Base-by-base conservation (phyloP, 2,797 vertebrate genomes). In the Martes flavigula region DNA sequence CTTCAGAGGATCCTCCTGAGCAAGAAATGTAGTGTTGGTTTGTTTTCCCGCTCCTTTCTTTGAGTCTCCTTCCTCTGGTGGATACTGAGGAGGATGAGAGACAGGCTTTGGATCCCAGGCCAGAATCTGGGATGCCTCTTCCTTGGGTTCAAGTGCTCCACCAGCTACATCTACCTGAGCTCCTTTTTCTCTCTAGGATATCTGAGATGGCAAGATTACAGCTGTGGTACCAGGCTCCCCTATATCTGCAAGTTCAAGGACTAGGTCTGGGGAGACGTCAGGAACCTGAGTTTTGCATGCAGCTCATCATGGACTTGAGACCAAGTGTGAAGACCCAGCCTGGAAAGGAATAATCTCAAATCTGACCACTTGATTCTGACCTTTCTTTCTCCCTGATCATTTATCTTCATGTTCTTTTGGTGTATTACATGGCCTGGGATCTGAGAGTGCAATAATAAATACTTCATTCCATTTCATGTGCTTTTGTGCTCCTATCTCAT, bases 201-300 rank as follows among this genome's bases (percentile, higher is more conserved):
- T 82, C 38, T 89, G 48, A 91, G 7, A 66, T 97, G 94, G 95
- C 75, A 30, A 94, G 79, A 72, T 46, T 91, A 81, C 70, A 40
- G 25, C 84, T 97, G 95, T 27, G 4, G 20, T 17, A 0, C 0
- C 1, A 18, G 0, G 3, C 35, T 97, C 56, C 95, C 95, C 51
- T 97, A 91, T 48, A 0, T 96, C 83, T 97, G 94, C 83, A 95
- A 96, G 27, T 93, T 97, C 83, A 87, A 77, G 30, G 15, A 1
- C 27, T 93, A 83, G 18, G 15, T 20, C 25, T 27, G 17, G 17
- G 58, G 48, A 7, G 17, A 46, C 27, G 0, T 46, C 25, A 46
- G 13, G 10, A 73, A 1, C 38, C 40, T 21, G 54, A 7, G 2
- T 56, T 51, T 60, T 18, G 11, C 5, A 7, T n/a, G 30, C 20